Percentiles rank a stretch among this genome's conserved stretches.
Conservation (phyloP, 1,140 invertebrate genomes). For the Oryctes rhinoceros region DNA sequence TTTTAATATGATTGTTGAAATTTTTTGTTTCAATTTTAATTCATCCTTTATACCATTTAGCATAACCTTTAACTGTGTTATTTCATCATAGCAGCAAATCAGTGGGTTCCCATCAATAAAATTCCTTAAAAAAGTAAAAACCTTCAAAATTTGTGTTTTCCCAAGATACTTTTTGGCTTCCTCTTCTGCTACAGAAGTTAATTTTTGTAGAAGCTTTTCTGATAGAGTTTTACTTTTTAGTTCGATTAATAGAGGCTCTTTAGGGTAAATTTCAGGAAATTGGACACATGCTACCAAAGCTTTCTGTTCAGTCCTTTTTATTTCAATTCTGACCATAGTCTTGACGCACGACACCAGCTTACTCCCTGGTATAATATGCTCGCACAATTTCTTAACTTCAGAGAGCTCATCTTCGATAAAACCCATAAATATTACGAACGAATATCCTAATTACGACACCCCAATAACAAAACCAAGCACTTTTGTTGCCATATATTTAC, state of each 20-base stretch:
- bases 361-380: conserved; percentile 68
- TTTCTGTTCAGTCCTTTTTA: conserved; percentile 71
- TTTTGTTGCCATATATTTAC: not conserved
- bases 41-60: conserved; percentile 63
- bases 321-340: conserved; percentile 73
- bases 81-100: conserved; percentile 78
- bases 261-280: conserved; percentile 72
- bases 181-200: conserved; percentile 73
- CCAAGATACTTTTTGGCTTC: conserved; percentile 71
- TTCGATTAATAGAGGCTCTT: conserved; percentile 69
- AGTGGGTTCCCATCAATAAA: conserved; percentile 79
- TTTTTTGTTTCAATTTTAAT: conserved; percentile 76
- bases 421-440: conserved; percentile 62
- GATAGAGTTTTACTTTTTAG: conserved; percentile 77
- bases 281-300: conserved; percentile 72
- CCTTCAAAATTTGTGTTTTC: conserved; percentile 66
- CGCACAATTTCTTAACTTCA: conserved; percentile 71
- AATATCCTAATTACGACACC: not conserved
- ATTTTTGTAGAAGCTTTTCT: conserved; percentile 69
- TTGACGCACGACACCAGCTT: conserved; percentile 74
- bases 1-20: conserved; percentile 69
- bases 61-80: conserved; percentile 69
- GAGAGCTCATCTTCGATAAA: conserved; percentile 71
- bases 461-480: not conserved
- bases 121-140: conserved; percentile 70